Evolutionary conservation across 1,140 invertebrate species (phyloP), one percentile per base, ranked within the genome.

Genomic region (Ooceraea biroi): DNA sequence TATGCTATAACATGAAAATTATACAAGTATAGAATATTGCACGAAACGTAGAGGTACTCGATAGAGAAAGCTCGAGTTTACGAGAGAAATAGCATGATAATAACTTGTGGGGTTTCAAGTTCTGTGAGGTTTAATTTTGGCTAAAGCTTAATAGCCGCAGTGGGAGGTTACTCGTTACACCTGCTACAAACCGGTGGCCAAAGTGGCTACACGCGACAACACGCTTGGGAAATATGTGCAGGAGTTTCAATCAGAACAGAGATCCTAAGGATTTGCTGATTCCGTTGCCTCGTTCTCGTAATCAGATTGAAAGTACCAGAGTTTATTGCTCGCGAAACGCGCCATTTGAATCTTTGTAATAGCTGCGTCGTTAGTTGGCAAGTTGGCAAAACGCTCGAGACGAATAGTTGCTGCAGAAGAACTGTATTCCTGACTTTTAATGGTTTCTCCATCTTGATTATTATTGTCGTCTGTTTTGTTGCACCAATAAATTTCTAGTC

Each of bases 161-260:
- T 71, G 90, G 90, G 90, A 91, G 77, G 77, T 58, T 83, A 82
- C 83, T 90, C 72, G 76, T 88, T 88, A 88, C 72, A 88, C 52
- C 83, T 88, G 72, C 76, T 73, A 73, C 83, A 88, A 91, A 89
- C 88, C 85, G 84, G 65, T 65, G 71, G 83, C 83, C 77, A 85
- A 85, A 85, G 85, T 68, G 83, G 19, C 86, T 88, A 71, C 77
- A 78, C 66, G 78, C 80, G 87, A 91, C 90, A 91, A 91, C 88
- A 91, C 90, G 63, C 89, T 84, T 88, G 90, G 90, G 90, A 91
- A 91, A 91, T 91, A 90, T 82, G 60, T 83, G 82, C 61, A 71
- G 66, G 84, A 89, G 86, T 90, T 88, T 89, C 90, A 91, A 91
- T 91, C 88, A 83, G 66, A 69, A 41, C 60, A 25, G 57, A 61